Conservation (phyloP, 2,888 invertebrate genomes). For the Himalopsyche japonica region DNA sequence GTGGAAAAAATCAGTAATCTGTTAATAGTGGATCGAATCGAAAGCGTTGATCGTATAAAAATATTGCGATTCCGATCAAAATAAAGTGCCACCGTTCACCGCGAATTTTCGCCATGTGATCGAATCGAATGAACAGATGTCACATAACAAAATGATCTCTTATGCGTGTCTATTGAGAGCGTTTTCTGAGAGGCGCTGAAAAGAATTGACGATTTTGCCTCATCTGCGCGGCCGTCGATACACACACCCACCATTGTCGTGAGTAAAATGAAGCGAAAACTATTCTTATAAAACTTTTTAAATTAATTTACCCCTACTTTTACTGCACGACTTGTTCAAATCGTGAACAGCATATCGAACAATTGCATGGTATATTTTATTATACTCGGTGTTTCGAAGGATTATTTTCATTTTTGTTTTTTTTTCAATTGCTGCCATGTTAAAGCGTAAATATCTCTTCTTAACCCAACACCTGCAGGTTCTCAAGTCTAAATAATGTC, state of each 20-base stretch:
- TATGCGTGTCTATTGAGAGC: not conserved
- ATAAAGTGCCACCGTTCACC: not conserved
- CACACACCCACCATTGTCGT: not conserved
- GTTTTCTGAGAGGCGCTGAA: not conserved
- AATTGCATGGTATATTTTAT: conserved; percentile 18
- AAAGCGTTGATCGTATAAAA: not conserved
- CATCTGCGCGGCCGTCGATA: not conserved
- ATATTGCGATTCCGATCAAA: not conserved
- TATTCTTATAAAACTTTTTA: not conserved
- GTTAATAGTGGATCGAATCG: not conserved
- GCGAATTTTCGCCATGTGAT: not conserved
- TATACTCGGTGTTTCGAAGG: conserved; percentile 4
- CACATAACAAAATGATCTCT: not conserved
- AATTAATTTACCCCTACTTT: not conserved
- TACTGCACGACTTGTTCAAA: conserved; percentile 12
- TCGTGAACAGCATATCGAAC: not conserved
- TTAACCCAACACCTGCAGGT: conserved; percentile 31
- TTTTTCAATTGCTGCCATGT: conserved; percentile 8
- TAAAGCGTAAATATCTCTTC: conserved; percentile 27
- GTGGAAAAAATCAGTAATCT: not conserved
- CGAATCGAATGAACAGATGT: not conserved
- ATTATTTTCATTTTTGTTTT: conserved; percentile 4
- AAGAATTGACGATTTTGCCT: not conserved
- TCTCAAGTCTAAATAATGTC: conserved; percentile 26
- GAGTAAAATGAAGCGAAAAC: not conserved